phyloP scores from a whole-genome alignment of 2,797 vertebrate species.

The Scyliorhinus canicula region DNA sequence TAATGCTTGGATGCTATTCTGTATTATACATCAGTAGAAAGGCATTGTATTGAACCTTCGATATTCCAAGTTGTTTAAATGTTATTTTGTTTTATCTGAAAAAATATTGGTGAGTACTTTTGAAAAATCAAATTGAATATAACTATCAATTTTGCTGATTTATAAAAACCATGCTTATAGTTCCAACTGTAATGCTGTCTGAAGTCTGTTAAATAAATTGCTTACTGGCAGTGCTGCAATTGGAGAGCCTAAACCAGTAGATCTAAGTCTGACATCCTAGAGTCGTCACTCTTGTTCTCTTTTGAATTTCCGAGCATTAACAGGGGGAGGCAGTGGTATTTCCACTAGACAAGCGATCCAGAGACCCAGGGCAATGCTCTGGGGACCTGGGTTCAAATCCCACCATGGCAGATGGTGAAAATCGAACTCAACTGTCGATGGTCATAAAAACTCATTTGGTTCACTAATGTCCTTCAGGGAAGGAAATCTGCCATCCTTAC shows the following conservation, averaged over 20 bases:
- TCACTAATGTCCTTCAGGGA: too few species aligned
- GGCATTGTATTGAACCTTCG: background rate
- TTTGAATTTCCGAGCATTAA: background rate
- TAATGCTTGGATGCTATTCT: background rate
- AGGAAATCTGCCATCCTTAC: too few species aligned
- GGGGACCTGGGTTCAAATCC: too few species aligned
- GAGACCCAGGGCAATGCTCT: too few species aligned
- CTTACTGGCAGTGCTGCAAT: background rate
- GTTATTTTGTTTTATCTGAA: background rate
- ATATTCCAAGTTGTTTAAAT: background rate
- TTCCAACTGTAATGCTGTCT: background rate
- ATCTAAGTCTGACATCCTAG: background rate
- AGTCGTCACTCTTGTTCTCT: background rate
- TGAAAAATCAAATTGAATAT: background rate
- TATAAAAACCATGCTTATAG: background rate
- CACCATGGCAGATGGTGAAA: too few species aligned
- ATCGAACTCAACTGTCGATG: too few species aligned
- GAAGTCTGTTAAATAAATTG: background rate
- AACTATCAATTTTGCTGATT: constrained; percentile 12
- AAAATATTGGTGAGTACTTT: background rate
- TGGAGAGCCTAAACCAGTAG: background rate
- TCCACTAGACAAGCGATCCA: too few species aligned
- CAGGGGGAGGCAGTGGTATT: background rate
- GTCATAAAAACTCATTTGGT: too few species aligned
- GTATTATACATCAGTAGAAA: background rate